Evolutionary conservation across 2,113 vertebrate genomes (phyloP), one percentile per base, ranked within the genome.

Genomic region (Edolisoma coerulescens): DNA sequence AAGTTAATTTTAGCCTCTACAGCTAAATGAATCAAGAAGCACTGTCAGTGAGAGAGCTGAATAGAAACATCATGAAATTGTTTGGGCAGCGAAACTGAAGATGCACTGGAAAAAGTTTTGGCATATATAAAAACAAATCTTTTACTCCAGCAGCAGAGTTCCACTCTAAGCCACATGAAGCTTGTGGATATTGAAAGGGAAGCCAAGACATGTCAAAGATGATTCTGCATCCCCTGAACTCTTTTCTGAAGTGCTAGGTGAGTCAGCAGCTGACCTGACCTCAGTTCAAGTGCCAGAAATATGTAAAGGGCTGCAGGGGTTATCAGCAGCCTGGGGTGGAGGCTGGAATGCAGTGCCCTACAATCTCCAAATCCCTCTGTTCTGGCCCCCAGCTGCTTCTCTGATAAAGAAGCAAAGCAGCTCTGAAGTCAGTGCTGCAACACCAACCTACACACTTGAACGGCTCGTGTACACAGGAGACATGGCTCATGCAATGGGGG

Each of bases 1-100:
- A 89, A 95, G 90, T 91, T 96, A 95, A 95, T 95, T 94, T 95
- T 95, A 96, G 87, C 82, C 59, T 93, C 77, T 96, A 42, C 81
- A 85, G 73, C 59, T 86, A 95, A 91, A 97, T 76, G 70, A 89
- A 95, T 88, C 79, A 84, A 95, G 84, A 81, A 90, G 75, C 59
- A 81, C 65, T 85, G 70, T 82, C 91, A 73, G 77, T 61, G 54
- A 95, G 60, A 94, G 61, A 78, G 33, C 7, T 0, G 17, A 90
- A 95, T 9, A 93, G 85, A 90, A 87, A 94, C 75, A 82, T 80
- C 57, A 59, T 79, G 53, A 70, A 84, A 95, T 61, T 68, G 32
- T 93, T 93, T 95, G 94, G 59, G 91, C 57, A 91, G 68, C 26
- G 47, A 97, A 93, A 71, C 49, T 85, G 76, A 90, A 91, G 89